Evolutionary conservation across 2,113 vertebrate species (phyloP), one percentile per base, ranked within the genome.

Genomic region (Butorides virescens): DNA sequence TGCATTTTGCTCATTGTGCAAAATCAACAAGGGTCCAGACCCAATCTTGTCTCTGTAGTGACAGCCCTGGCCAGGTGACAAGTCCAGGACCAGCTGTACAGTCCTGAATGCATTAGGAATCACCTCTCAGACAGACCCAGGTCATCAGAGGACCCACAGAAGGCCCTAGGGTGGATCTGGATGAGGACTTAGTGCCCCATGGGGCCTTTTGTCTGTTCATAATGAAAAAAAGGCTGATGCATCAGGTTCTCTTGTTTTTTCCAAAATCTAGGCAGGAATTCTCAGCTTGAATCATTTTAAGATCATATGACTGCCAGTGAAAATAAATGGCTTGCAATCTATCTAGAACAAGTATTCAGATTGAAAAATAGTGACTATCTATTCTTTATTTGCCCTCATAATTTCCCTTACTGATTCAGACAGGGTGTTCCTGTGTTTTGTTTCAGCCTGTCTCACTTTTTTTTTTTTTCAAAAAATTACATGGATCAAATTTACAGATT

Each of bases 341-440:
- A 88, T 8, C 30, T 72, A 89, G 78, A n/a, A 66, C 46, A 19
- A 87, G 22, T 56, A 65, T 71, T 94, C 21, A 70, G 56, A 82
- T 53, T 95, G 89, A 81, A 91, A 91, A 90, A 52, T 11, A 61
- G 17, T 71, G 21, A n/a, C 67, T 62, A 50, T 70, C 46, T 88
- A 47, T 53, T 65, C 77, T 75, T 44, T 66, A 70, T 53, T 59
- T 50, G 19, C 29, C 44, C 23, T 76, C 29, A 71, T 70, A 73
- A 42, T 75, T 95, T 93, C 56, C 58, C 46, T 47, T 82, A 50
- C 55, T 92, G 66, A 95, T 87, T 67, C 75, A 58, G 63, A 86
- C 72, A 96, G 91, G 89, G 95, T 94, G 58, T 94, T 90, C 77
- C 74, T 79, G 27, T 76, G 85, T 95, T 96, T 96, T 92, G 47